Base-by-base conservation (phyloP, 2,888 invertebrate species). In the Ectemnius cavifrons region DNA sequence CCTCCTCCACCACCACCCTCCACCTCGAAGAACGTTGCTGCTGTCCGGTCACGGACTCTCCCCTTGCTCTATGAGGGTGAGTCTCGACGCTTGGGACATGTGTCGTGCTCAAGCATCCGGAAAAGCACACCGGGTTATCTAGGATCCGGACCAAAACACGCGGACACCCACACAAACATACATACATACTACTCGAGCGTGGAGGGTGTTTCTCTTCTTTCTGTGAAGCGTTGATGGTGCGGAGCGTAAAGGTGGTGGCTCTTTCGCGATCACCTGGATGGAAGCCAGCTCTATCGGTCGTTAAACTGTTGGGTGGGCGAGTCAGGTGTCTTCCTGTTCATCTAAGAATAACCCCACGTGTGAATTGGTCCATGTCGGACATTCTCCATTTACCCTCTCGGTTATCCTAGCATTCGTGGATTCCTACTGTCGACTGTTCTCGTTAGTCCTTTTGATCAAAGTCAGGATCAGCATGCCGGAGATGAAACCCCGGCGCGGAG, bases 61-160 rank as follows among this genome's bases (percentile, higher is more conserved):
- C 71, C 65, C 57, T 65, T 56, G 23, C 68, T 63, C 78, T 73
- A 75, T 52, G 63, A 71, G 78, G 82, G 78, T 76, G 77, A 73
- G 77, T 73, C 69, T 75, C 78, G 73, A 68, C 82, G 77, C 72
- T 69, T 67, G 79, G 74, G 88, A 89, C 88, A 87, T 89, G 89
- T 89, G 89, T 89, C 87, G 86, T 87, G 88, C 81, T 85, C 87
- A 89, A 89, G 89, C 88, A 88, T 85, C 88, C 88, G 89, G 88
- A 89, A 89, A 89, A 89, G 86, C 85, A 87, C 87, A 87, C 85
- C 72, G 80, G 68, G 82, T 77, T 83, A 82, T 83, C 83, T 83
- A 80, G 80, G 80, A 80, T 83, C 78, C 83, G 81, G 78, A 84
- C 75, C 74, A 80, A 83, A 84, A 83, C 79, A 83, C 84, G 77